Evolutionary conservation across 2,888 invertebrate species (phyloP), one percentile per base, ranked within the genome.

Genomic region (Archips xylosteana): DNA sequence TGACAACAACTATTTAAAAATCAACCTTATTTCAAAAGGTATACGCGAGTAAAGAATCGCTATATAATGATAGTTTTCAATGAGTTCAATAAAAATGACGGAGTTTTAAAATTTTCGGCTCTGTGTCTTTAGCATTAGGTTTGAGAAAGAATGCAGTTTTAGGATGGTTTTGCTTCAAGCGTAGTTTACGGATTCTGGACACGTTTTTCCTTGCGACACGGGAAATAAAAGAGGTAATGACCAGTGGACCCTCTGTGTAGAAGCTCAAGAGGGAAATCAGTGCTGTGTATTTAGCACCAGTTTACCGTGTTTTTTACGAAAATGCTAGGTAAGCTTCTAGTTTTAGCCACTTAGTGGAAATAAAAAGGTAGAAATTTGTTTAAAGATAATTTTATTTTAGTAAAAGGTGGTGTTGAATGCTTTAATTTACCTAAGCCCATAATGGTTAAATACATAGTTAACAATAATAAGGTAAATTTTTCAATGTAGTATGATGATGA

Each of bases 131-230:
- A 5, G 36, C 0, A n/a, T 39, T 36, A 60, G 8, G 60, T 57
- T 6, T 60, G 32, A 39, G 39, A 39, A n/a, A 2, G 9, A 36
- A 57, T 68, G 83, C 72, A 81, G 66, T 75, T 47, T 32, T 78
- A 82, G 71, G 63, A 72, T 79, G 78, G 84, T 81, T 73, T 80
- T 82, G 78, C 81, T 82, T 78, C 86, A 85, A 87, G 84, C 81
- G 82, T 82, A 78, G 77, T 81, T 85, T 87, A 79, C 79, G 80
- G 80, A 88, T 88, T 87, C 87, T 47, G 76, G 77, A 82, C 88
- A 87, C 88, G 88, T 79, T 74, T 80, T 76, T 75, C 74, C 76
- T 79, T 74, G 82, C 82, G 86, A 88, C 88, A 87, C 82, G 82
- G 85, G 82, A 84, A 85, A 83, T 87, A 86, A 85, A 75, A 76